A percentile compares a stretch with the other conserved stretches of the same genome.
Conservation (phyloP, 2,797 vertebrate genomes). For the Pseudocheirus occidentalis region DNA sequence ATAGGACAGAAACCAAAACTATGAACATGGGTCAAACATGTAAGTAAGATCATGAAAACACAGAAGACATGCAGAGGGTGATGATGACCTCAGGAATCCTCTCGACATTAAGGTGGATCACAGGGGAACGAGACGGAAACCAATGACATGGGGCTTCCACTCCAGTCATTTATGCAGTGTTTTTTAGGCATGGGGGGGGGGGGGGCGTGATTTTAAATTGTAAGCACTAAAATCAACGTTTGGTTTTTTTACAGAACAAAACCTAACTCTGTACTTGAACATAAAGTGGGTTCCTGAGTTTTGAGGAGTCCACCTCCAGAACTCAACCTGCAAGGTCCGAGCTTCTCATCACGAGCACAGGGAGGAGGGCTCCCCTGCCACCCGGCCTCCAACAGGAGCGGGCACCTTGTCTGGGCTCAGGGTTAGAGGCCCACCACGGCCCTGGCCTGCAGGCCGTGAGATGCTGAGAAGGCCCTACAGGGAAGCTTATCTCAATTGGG, state of each 20-base stretch:
- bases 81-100: accelerated
- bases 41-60: not conserved
- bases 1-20: not conserved
- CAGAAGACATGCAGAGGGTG: accelerated
- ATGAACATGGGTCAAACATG: not conserved
- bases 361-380: not conserved
- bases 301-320: not conserved
- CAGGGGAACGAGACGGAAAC: not conserved
- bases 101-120: not conserved
- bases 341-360: not conserved
- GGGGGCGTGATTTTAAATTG: not conserved
- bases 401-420: no score
- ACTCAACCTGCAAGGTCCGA: accelerated
- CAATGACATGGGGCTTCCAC: not conserved
- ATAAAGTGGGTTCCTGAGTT: not conserved
- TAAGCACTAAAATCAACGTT: no score
- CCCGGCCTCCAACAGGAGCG: not conserved
- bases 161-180: not conserved
- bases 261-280: not conserved
- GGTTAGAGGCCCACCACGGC: not conserved
- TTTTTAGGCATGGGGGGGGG: not conserved
- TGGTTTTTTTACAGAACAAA: not conserved
- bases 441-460: no score
- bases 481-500: not conserved
- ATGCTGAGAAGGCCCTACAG: not conserved